Evolutionary conservation across 2,797 vertebrate genomes (phyloP).

Genomic region (Pipistrellus pygmaeus): DNA sequence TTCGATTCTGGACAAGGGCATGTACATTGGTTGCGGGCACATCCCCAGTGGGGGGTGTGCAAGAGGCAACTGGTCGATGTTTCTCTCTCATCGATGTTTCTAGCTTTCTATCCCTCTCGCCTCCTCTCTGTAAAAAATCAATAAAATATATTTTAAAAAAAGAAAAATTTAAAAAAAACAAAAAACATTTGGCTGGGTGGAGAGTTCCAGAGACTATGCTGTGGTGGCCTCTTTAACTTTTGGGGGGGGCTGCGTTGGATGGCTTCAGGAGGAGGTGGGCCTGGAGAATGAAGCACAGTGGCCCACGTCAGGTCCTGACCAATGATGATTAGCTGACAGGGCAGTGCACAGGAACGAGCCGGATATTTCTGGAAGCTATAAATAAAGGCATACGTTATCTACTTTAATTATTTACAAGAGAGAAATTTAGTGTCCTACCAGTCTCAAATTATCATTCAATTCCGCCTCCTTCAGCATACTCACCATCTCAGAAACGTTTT

Average conservation of each 20-base stretch:
- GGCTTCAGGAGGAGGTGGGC: neutral
- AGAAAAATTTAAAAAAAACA: too few relatives aligned
- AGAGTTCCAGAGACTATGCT: neutral
- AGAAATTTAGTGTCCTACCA: conserved; percentile 76
- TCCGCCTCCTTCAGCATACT: conserved; percentile 78
- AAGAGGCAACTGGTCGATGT: too few relatives aligned
- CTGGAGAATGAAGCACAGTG: conserved; percentile 45
- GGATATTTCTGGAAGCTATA: conserved; percentile 80
- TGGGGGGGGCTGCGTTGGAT: neutral
- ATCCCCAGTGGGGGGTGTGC: too few relatives aligned
- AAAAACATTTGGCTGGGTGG: neutral
- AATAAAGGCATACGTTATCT: conserved; percentile 81
- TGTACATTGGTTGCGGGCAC: too few relatives aligned
- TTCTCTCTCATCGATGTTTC: too few relatives aligned
- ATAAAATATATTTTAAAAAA: too few relatives aligned
- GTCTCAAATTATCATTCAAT: conserved; percentile 66
- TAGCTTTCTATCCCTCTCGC: too few relatives aligned
- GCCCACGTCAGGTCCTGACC: conserved; percentile 54
- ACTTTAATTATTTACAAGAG: conserved; percentile 78
- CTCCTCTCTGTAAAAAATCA: too few relatives aligned
- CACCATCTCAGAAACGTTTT: conserved; percentile 74
- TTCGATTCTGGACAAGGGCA: too few relatives aligned
- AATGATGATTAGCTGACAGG: conserved; percentile 66
- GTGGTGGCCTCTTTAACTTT: neutral
- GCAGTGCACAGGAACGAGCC: conserved; percentile 70